These are phyloP conservation scores for Thumatha senex DNA, from an alignment of 2,888 invertebrate genomes.

Conservation along the genomic window DNA sequence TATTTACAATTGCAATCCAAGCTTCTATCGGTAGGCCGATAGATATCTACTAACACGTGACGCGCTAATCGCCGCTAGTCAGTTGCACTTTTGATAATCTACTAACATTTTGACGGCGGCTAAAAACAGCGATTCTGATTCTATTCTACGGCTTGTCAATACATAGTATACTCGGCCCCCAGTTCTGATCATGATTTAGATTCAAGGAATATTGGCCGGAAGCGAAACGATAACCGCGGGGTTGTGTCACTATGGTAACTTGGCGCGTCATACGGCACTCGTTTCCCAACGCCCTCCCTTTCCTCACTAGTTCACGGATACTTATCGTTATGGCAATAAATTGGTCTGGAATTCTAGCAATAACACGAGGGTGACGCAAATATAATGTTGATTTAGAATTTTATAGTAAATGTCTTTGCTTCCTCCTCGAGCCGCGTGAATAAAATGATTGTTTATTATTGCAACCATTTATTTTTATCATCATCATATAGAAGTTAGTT, in stretches of 20 bases:
- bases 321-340: conserved; percentile 80
- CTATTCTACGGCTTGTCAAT: too few species aligned
- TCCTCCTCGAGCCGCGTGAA: too few species aligned
- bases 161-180: too few species aligned
- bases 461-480: not conserved
- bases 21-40: too few species aligned
- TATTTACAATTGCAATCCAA: too few species aligned
- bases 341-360: conserved; percentile 75
- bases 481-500: too few species aligned
- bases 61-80: too few species aligned
- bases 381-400: conserved; percentile 59
- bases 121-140: too few species aligned
- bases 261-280: conserved; percentile 22
- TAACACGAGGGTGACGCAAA: conserved; percentile 67
- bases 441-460: conserved; percentile 17
- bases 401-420: conserved; percentile 33
- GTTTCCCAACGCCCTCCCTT: conserved; percentile 61
- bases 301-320: conserved; percentile 74
- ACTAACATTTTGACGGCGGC: too few species aligned
- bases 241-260: conserved; percentile 66
- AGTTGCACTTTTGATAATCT: too few species aligned
- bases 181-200: conserved; percentile 80
- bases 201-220: conserved; percentile 75
- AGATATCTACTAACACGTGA: too few species aligned
- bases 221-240: conserved; percentile 53